These are phyloP conservation scores for Drosophila dunni DNA, from an alignment of 1,140 invertebrate species.

Conservation along the genomic window DNA sequence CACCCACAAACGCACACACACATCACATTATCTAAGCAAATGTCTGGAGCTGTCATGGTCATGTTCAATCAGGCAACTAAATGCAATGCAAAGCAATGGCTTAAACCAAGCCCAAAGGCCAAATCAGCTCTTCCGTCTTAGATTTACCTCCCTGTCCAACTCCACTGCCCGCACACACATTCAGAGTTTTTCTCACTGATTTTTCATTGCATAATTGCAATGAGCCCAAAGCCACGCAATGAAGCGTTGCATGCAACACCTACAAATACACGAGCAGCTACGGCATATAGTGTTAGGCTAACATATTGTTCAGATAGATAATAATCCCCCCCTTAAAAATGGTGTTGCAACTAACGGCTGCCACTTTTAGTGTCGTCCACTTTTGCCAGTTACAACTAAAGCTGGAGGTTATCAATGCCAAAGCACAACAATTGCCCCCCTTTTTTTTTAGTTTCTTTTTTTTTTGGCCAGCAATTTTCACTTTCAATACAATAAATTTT, in stretches of 20 bases:
- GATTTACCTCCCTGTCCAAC: conserved; percentile 34
- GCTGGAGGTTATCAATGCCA: conserved; percentile 37
- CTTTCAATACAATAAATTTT: conserved; percentile 70
- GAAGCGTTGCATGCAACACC: conserved; percentile 32
- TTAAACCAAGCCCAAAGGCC: conserved; percentile 40
- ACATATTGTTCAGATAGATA: conserved; percentile 60
- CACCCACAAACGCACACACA: neutral
- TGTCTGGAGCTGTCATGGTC: conserved; percentile 62
- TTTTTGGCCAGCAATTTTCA: conserved; percentile 63
- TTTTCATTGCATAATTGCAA: conserved; percentile 54
- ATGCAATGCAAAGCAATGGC: conserved; percentile 36
- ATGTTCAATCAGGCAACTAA: conserved; percentile 51
- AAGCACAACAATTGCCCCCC: conserved; percentile 35
- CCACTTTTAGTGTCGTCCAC: conserved; percentile 34
- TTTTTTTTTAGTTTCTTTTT: conserved; percentile 34
- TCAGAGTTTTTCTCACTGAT: conserved; percentile 5
- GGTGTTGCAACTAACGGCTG: conserved; percentile 57
- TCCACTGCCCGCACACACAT: conserved; percentile 11
- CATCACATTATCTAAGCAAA: conserved; percentile 20
- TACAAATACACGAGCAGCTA: neutral
- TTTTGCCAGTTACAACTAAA: conserved; percentile 10
- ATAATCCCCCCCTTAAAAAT: conserved; percentile 58
- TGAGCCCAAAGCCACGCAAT: conserved; percentile 55
- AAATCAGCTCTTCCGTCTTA: conserved; percentile 67
- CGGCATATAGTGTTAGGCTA: conserved; percentile 24